phyloP scores from a whole-genome alignment of 1,140 invertebrate genomes.

The Drosophila ananassae region DNA sequence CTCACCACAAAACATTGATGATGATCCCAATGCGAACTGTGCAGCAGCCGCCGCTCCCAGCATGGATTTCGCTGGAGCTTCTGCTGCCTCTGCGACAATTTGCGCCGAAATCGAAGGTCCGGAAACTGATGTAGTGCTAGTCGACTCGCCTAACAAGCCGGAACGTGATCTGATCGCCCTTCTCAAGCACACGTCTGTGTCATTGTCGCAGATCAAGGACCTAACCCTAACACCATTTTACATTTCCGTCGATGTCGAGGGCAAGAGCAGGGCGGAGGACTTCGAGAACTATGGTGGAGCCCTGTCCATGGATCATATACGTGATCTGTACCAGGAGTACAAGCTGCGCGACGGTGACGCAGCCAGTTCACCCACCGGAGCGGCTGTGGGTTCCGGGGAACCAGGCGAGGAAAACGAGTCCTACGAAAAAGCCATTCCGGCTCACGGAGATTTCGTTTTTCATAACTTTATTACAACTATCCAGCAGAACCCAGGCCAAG shows the following conservation, averaged over 20 bases:
- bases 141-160: slow-evolving; percentile 88
- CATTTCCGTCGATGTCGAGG: slow-evolving; percentile 87
- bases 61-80: slow-evolving; percentile 85
- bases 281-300: slow-evolving; percentile 71
- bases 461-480: slow-evolving; percentile 91
- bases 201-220: slow-evolving; percentile 72
- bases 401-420: slow-evolving; percentile 85
- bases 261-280: slow-evolving; percentile 48
- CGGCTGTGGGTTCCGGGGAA: slow-evolving; percentile 42
- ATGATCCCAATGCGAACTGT: slow-evolving; percentile 86
- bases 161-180: slow-evolving; percentile 87
- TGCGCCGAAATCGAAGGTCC: slow-evolving; percentile 89
- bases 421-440: slow-evolving; percentile 91
- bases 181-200: slow-evolving; percentile 84
- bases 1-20: slow-evolving; percentile 60
- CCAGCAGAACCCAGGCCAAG: slow-evolving; percentile 91
- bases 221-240: slow-evolving; percentile 84
- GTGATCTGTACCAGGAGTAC: slow-evolving; percentile 87
- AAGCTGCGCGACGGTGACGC: slow-evolving; percentile 86
- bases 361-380: slow-evolving; percentile 55
- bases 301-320: slow-evolving; percentile 86
- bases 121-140: slow-evolving; percentile 88
- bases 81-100: slow-evolving; percentile 86
- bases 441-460: slow-evolving; percentile 92
- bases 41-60: slow-evolving; percentile 83